Evolutionary conservation across 35 echinoderm and acorn worm genomes (phyloP).

Genomic region (Heliocidaris erythrogramma): DNA sequence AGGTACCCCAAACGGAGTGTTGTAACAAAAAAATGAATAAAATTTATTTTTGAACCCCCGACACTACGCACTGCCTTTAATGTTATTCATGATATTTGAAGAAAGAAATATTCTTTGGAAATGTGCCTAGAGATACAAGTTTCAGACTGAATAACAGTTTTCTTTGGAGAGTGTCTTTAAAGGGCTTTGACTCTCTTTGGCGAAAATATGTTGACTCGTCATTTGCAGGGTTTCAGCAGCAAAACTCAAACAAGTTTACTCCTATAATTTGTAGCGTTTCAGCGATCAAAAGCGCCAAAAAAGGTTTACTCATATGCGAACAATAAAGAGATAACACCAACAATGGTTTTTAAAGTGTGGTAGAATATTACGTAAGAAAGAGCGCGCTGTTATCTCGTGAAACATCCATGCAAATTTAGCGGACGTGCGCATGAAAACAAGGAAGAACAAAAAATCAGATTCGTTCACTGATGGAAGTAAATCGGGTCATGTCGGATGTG

Average conservation of each 20-base stretch:
- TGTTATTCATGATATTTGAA: background rate
- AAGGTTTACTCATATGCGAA: background rate
- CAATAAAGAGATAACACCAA: background rate
- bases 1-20: no score
- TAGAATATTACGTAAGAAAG: background rate
- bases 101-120: background rate
- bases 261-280: background rate
- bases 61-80: no score
- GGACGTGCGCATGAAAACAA: background rate
- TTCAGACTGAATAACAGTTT: background rate
- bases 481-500: no score
- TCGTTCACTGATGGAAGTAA: no score
- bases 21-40: no score
- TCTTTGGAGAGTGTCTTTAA: background rate
- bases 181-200: background rate
- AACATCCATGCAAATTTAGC: background rate
- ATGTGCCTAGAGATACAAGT: background rate
- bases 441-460: no score
- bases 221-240: background rate
- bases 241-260: background rate
- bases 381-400: background rate
- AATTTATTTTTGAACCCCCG: no score
- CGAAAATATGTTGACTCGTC: background rate
- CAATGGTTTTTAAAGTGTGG: background rate
- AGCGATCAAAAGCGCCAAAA: background rate